Conservation (phyloP, 2,888 invertebrate genomes). For the Agrilus mali region DNA sequence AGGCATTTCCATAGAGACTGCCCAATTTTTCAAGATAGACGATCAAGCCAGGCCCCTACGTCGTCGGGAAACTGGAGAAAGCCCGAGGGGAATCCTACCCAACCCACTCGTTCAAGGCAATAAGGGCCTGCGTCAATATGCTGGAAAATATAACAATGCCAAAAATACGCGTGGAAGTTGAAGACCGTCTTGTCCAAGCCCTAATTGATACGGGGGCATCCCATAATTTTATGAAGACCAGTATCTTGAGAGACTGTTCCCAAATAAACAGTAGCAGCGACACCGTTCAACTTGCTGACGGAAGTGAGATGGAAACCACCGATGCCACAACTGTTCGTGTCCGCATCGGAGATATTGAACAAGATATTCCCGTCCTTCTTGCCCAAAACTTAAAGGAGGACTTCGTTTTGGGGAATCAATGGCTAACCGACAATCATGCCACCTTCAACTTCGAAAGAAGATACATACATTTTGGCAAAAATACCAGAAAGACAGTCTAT, state of each 20-base stretch:
- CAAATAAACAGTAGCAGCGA: not conserved
- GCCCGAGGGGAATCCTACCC: too few relatives aligned
- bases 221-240: not conserved
- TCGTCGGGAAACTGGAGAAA: not conserved
- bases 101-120: too few relatives aligned
- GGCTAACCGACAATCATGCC: not conserved
- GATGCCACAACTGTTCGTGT: not conserved
- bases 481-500: not conserved
- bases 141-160: not conserved
- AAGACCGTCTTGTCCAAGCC: not conserved
- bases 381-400: not conserved
- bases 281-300: not conserved
- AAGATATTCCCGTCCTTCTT: not conserved
- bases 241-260: not conserved
- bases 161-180: not conserved
- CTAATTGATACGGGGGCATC: not conserved
- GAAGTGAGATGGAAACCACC: not conserved
- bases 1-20: not conserved
- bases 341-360: not conserved
- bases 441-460: not conserved
- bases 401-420: not conserved
- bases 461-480: not conserved
- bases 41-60: not conserved
- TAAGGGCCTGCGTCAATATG: not conserved
- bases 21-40: not conserved